A percentile compares a stretch with the other conserved stretches of the same genome.
phyloP scores from a whole-genome alignment of 1,140 invertebrate species.

The Eriosoma lanigerum region DNA sequence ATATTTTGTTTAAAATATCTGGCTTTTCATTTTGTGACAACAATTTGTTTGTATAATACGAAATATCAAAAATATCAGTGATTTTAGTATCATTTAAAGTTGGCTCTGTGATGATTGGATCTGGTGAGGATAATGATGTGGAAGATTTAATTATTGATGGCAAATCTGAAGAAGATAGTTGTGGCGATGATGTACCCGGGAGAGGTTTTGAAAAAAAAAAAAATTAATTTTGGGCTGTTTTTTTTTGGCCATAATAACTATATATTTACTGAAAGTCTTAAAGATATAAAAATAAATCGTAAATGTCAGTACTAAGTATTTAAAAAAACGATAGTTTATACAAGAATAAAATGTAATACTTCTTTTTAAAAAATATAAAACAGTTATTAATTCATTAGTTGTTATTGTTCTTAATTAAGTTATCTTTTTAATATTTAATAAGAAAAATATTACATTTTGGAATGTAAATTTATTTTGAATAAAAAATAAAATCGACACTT shows the following conservation, averaged over 20 bases:
- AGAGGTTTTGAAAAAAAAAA: background rate
- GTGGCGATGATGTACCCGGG: background rate
- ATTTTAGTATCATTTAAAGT: slow-evolving; percentile 2
- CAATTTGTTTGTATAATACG: background rate
- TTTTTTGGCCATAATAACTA: background rate
- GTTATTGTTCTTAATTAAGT: slow-evolving; percentile 8
- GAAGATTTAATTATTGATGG: background rate
- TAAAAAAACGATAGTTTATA: background rate
- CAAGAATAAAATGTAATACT: background rate
- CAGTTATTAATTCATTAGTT: slow-evolving; percentile 1
- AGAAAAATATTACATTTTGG: too few relatives aligned
- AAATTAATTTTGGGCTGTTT: background rate
- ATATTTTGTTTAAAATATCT: background rate
- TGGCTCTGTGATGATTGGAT: background rate
- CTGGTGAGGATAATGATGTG: background rate
- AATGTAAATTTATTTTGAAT: too few relatives aligned
- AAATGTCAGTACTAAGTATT: too few relatives aligned
- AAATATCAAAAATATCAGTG: background rate
- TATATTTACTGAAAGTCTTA: background rate
- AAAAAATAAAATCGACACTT: too few relatives aligned
- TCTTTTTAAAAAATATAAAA: background rate
- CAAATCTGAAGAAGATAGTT: background rate
- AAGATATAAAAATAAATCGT: background rate
- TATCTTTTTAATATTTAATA: background rate
- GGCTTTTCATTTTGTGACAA: background rate